Base-by-base conservation (phyloP, 2,888 invertebrate genomes). In the Lasioglossum zephyrum region DNA sequence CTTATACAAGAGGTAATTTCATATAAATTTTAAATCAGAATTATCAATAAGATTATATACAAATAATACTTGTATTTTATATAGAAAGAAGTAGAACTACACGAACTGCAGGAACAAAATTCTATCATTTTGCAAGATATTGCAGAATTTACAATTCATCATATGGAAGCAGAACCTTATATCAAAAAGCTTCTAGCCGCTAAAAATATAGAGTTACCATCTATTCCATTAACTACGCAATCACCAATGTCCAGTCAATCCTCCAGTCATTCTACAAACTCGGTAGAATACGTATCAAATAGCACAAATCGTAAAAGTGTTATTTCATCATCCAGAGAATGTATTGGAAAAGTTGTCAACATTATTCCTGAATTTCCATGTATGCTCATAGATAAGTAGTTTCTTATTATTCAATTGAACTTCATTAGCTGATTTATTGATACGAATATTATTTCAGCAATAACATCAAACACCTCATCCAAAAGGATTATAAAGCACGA, bases 41-140 rank as follows among this genome's bases (percentile, higher is more conserved):
- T 6, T 39, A 74, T 49, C 60, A 22, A n/a, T 72, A 77, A 74
- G 53, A 0, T 31, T 76, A 47, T 63, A 47, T 63, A 16, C 53
- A 16, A n/a, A n/a, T 77, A 16, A 49, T 63, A 74, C 72, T 63
- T 41, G 2, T 22, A 82, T 79, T 75, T 44, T 8, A 22, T 70
- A 39, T 26, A 96, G 96, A 95, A 95, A 91, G 97, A 97, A 86
- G 95, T 97, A 44, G 95, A 95, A 75, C 94, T 96, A 16, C 95
- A 96, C 31, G 96, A 96, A 90, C 90, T 97, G n/a, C 96, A 96
- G 92, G 96, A 96, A 84, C 95, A 96, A 26, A 97, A 97, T 91
- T 95, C 95, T 39, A 94, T 95, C 73, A 96, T 95, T 0, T 92
- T 97, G 4, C 96, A 96, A 89, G 95, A 96, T 73, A 92, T 97